phyloP scores from a whole-genome alignment of 2,113 vertebrate species.

The Lethenteron camtschaticum region DNA sequence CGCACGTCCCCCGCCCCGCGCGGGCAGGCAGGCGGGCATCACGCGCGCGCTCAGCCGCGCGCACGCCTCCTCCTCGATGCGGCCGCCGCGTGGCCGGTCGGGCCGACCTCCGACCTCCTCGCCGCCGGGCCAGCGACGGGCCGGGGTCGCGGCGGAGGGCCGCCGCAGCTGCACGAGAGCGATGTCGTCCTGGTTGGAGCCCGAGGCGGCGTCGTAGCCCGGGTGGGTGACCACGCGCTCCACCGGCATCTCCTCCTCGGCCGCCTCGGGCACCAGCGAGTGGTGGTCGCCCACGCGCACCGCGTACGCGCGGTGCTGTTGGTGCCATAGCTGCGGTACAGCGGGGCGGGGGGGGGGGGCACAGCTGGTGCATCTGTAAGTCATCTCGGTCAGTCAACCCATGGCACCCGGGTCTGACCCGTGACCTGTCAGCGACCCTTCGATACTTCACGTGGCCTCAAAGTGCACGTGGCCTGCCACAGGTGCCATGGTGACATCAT shows the following conservation, averaged over 20 bases:
- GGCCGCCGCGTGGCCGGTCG: too few species aligned
- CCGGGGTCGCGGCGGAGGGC: too few species aligned
- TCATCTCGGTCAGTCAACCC: neutral
- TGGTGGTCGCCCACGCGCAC: constrained; percentile 51
- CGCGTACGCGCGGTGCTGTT: constrained; percentile 29
- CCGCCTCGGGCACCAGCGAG: constrained; percentile 39
- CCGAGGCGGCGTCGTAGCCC: constrained; percentile 43
- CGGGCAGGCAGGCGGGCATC: constrained; percentile 44
- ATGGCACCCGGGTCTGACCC: too few species aligned
- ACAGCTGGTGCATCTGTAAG: too few species aligned
- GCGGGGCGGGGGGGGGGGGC: constrained; percentile 1
- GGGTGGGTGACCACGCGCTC: constrained; percentile 42
- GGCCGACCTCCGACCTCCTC: too few species aligned
- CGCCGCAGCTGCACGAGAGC: constrained; percentile 44
- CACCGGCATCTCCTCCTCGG: constrained; percentile 29
- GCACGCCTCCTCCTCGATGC: constrained; percentile 30
- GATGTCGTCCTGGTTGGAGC: constrained; percentile 53
- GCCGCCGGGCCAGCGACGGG: too few species aligned
- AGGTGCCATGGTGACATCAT: too few species aligned
- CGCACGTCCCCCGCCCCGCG: constrained; percentile 15
- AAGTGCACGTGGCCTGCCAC: too few species aligned
- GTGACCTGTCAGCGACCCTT: too few species aligned
- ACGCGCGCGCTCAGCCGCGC: constrained; percentile 37
- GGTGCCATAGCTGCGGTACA: constrained; percentile 30
- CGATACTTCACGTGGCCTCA: too few species aligned